These are phyloP conservation scores for Isaurus tuberculatus DNA, from an alignment of 92 coral and sea anemone genomes.

Conservation along the genomic window DNA sequence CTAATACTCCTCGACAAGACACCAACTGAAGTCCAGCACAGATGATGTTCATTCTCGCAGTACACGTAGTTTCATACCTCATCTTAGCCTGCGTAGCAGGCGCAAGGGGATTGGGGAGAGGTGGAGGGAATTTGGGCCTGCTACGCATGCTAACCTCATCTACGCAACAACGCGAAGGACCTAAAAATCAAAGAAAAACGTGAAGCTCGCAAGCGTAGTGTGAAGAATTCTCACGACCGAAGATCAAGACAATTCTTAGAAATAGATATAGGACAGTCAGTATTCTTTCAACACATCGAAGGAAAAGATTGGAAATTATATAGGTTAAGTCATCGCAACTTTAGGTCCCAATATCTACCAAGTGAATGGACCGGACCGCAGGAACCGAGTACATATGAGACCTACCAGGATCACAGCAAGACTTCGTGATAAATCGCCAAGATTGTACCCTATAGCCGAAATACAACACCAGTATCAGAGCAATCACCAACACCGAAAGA, in stretches of 20 bases:
- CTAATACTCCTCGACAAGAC: slow-evolving; percentile 72
- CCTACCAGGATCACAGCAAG: slow-evolving; percentile 23
- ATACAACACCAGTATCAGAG: slow-evolving; percentile 26
- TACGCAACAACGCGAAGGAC: slow-evolving; percentile 44
- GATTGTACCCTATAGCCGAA: background rate
- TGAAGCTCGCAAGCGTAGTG: slow-evolving; percentile 48
- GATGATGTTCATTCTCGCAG: slow-evolving; percentile 64
- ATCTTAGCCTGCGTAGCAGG: too few species aligned
- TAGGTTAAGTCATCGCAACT: slow-evolving; percentile 52
- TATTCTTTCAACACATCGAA: slow-evolving; percentile 52
- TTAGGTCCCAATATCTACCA: slow-evolving; percentile 58
- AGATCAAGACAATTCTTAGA: slow-evolving; percentile 43
- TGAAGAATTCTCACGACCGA: slow-evolving; percentile 56
- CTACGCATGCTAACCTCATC: too few species aligned
- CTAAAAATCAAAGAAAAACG: slow-evolving; percentile 47
- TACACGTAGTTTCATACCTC: slow-evolving; percentile 54
- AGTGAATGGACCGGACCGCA: slow-evolving; percentile 46
- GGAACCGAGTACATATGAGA: slow-evolving; percentile 62
- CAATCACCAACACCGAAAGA: background rate
- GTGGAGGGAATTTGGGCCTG: too few species aligned
- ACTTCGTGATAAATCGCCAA: slow-evolving; percentile 29
- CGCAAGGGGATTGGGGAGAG: too few species aligned
- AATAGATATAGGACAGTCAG: slow-evolving; percentile 58
- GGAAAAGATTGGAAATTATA: slow-evolving; percentile 59
- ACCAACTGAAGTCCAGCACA: slow-evolving; percentile 63